Conservation (phyloP, 2,797 vertebrate species). For the Diplodus puntazzo region DNA sequence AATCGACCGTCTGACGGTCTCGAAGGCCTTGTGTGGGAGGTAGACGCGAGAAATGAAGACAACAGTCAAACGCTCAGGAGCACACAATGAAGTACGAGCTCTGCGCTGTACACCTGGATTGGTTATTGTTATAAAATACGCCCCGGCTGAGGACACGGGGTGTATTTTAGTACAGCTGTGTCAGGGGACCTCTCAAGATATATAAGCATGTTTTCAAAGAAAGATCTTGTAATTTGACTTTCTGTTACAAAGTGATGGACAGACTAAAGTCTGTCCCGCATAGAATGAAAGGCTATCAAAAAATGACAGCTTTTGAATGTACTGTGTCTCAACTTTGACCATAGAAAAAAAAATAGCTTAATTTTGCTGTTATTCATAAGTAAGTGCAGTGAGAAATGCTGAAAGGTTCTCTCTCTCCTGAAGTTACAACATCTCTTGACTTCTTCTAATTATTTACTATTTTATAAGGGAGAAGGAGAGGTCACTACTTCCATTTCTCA, state of each 20-base stretch:
- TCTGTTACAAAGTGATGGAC: constrained; percentile 9
- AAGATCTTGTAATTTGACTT: not conserved
- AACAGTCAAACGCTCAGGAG: constrained; percentile 47
- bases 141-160: constrained; percentile 11
- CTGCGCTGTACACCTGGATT: constrained; percentile 31
- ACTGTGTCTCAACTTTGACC: not conserved
- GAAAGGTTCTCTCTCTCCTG: not conserved
- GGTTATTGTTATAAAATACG: constrained; percentile 29
- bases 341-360: constrained; percentile 15
- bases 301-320: constrained; percentile 11
- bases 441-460: constrained; percentile 8
- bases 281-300: not conserved
- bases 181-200: not conserved
- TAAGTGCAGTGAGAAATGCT: not conserved
- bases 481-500: not conserved
- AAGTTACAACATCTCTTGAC: constrained; percentile 5
- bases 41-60: constrained; percentile 54
- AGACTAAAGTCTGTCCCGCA: not conserved
- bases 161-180: constrained; percentile 4
- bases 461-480: constrained; percentile 1
- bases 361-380: not conserved
- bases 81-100: constrained; percentile 35
- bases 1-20: constrained; percentile 60
- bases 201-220: constrained; percentile 12
- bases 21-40: constrained; percentile 62